These are phyloP conservation scores for Chamaea fasciata DNA, from an alignment of 2,113 vertebrate species.

Conservation along the genomic window DNA sequence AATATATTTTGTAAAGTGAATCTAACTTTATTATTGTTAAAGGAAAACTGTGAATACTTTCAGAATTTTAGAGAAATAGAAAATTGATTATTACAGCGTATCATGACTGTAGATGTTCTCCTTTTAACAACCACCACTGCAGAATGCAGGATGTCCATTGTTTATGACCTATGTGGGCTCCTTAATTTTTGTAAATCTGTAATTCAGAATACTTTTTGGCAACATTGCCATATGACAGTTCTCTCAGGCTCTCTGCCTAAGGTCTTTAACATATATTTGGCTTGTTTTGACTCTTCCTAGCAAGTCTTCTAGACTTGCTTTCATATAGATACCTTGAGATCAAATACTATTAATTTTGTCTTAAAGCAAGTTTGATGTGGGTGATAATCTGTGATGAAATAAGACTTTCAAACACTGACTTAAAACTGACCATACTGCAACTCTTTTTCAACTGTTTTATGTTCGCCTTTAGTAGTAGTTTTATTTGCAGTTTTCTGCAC, in stretches of 20 bases:
- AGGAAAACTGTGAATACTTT: background rate
- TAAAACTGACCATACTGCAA: background rate
- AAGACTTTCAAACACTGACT: background rate
- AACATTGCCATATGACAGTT: fast-evolving
- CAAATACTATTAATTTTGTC: background rate
- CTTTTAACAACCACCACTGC: background rate
- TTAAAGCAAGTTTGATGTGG: background rate
- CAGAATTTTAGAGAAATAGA: background rate
- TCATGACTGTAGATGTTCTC: background rate
- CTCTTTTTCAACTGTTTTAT: background rate
- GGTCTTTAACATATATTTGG: background rate
- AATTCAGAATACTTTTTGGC: background rate
- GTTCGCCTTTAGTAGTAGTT: background rate
- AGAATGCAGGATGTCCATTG: background rate
- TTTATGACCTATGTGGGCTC: background rate
- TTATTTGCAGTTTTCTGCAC: background rate
- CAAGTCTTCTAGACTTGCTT: background rate
- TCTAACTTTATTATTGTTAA: background rate
- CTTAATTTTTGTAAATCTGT: background rate
- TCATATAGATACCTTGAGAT: background rate
- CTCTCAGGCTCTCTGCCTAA: background rate
- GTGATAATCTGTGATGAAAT: background rate
- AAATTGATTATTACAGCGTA: fast-evolving
- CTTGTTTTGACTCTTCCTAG: background rate
- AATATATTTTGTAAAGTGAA: background rate